These are phyloP conservation scores for Nansenia antarctica DNA, from an alignment of 2,113 vertebrate species.

Conservation along the genomic window DNA sequence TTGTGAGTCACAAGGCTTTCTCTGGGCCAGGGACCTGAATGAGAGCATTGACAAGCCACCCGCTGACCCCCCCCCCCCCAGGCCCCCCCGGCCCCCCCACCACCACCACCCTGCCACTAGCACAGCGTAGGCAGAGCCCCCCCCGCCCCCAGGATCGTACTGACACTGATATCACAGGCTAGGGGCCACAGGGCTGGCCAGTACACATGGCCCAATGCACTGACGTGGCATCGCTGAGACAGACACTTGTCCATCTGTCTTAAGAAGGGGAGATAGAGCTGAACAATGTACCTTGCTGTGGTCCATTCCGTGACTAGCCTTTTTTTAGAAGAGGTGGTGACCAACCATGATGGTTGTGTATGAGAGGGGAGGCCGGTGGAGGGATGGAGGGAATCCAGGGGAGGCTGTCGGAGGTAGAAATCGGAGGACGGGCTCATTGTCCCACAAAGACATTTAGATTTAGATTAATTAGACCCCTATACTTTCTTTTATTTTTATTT, in stretches of 20 bases:
- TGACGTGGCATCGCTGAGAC: background rate
- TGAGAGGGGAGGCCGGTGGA: no score
- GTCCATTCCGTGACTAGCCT: no score
- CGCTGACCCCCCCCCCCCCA: constrained; percentile 28
- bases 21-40: constrained; percentile 58
- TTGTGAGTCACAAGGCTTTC: constrained; percentile 73
- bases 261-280: background rate
- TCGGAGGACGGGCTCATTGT: no score
- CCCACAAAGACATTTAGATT: no score
- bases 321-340: background rate
- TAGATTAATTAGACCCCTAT: no score
- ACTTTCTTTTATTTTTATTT: no score
- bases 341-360: no score
- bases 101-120: no score
- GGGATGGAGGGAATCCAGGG: no score
- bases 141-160: constrained; percentile 13
- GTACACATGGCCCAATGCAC: constrained; percentile 8
- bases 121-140: constrained; percentile 25
- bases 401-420: no score
- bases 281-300: background rate
- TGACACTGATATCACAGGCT: constrained; percentile 49
- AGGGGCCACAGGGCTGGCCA: constrained; percentile 31
- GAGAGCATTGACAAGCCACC: constrained; percentile 62
- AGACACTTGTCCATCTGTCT: constrained; percentile 11
- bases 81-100: no score